These are phyloP conservation scores for Bucco capensis DNA, from an alignment of 2,113 vertebrate genomes.

Conservation along the genomic window DNA sequence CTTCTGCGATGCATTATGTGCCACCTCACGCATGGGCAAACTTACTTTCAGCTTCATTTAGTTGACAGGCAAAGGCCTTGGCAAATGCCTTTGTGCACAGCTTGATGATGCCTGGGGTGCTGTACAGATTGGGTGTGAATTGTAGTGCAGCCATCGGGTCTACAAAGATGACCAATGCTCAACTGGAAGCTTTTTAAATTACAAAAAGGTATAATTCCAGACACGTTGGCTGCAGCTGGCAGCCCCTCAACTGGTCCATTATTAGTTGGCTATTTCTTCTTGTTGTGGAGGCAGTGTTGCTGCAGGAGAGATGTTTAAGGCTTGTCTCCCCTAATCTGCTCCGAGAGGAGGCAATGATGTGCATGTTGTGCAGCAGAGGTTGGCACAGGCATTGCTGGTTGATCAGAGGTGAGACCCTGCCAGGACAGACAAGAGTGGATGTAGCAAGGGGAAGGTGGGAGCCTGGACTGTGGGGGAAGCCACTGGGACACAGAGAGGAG, in stretches of 20 bases:
- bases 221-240: not conserved
- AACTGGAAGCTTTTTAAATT: not conserved
- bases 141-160: not conserved
- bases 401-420: not conserved
- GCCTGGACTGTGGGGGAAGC: not conserved
- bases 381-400: rapidly evolving
- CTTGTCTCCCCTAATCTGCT: not conserved
- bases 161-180: not conserved
- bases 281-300: not conserved
- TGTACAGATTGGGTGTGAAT: not conserved
- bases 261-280: not conserved
- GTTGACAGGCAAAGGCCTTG: not conserved
- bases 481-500: rapidly evolving
- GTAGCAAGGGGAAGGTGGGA: not conserved
- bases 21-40: not conserved
- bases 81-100: not conserved
- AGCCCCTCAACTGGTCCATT: not conserved
- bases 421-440: rapidly evolving
- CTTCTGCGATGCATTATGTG: not conserved
- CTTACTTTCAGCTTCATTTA: not conserved
- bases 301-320: not conserved
- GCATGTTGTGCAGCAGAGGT: rapidly evolving
- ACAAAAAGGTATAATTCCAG: not conserved
- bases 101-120: rapidly evolving
- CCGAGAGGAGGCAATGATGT: rapidly evolving